A percentile compares a stretch with the other conserved stretches of the same genome.
These are phyloP conservation scores for Dermatemys mawii DNA, from an alignment of 2,113 vertebrate species.

Conservation along the genomic window DNA sequence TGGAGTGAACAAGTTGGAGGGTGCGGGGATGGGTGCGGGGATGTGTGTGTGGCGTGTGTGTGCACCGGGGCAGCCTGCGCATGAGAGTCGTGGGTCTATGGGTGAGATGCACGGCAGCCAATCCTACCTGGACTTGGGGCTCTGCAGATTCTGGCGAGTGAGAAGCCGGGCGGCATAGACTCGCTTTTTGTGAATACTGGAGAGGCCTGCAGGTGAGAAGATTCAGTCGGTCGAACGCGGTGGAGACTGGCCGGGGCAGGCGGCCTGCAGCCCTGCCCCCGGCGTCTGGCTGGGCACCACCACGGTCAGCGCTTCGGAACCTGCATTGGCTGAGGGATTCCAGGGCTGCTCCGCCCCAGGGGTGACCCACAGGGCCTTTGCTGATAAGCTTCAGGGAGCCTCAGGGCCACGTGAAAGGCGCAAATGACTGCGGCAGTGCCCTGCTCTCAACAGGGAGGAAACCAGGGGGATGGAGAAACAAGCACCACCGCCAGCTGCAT, in stretches of 20 bases:
- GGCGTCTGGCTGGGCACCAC: rapidly evolving
- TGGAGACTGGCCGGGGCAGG: not conserved
- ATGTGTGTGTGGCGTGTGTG: rapidly evolving
- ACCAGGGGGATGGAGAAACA: not conserved
- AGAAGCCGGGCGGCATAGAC: constrained; percentile 91
- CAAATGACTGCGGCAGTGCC: rapidly evolving
- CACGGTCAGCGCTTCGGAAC: not conserved
- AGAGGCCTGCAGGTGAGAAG: constrained; percentile 81
- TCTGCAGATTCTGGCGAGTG: constrained; percentile 92
- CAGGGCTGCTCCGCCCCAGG: not conserved
- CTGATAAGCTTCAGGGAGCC: rapidly evolving
- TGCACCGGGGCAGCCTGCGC: rapidly evolving
- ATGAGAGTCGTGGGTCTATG: rapidly evolving
- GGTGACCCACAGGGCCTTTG: not conserved
- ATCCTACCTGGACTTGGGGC: constrained; percentile 91
- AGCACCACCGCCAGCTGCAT: rapidly evolving
- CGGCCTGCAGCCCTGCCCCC: not conserved
- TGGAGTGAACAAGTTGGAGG: not conserved
- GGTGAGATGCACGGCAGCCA: rapidly evolving
- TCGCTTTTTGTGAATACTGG: constrained; percentile 92
- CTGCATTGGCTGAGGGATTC: not conserved
- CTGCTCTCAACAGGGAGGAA: rapidly evolving
- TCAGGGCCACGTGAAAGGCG: rapidly evolving
- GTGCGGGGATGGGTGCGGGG: no score
- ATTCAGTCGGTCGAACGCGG: rapidly evolving